Evolutionary conservation across 2,888 invertebrate genomes (phyloP).

Genomic region (Diarsia brunnea): DNA sequence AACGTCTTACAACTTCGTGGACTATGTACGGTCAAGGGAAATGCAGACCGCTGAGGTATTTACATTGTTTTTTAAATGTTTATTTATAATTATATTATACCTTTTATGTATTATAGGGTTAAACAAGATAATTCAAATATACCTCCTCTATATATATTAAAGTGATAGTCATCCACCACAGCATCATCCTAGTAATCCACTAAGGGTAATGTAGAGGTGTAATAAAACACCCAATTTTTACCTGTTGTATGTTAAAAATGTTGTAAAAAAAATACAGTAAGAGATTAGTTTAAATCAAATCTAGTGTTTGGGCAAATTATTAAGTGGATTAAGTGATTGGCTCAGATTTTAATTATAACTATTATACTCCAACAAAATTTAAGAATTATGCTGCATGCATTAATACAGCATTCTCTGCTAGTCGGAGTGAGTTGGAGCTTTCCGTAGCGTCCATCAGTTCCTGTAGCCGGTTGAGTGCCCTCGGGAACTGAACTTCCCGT

Average conservation of each 20-base stretch:
- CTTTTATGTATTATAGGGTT: not conserved
- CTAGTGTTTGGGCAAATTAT: not conserved
- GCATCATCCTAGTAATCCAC: not conserved
- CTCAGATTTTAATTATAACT: not conserved
- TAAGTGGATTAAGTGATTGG: not conserved
- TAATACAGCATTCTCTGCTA: not conserved
- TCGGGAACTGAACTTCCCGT: no score
- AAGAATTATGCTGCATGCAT: not conserved
- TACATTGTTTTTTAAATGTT: not conserved
- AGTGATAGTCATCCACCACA: not conserved
- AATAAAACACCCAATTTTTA: not conserved
- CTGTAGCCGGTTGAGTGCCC: no score
- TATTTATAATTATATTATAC: not conserved
- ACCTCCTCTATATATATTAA: not conserved
- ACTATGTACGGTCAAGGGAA: conserved; percentile 95
- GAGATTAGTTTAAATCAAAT: not conserved
- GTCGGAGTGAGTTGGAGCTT: no score
- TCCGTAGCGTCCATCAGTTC: no score
- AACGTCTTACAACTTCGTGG: conserved; percentile 96
- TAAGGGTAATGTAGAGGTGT: not conserved
- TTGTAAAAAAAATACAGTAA: not conserved
- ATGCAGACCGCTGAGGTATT: conserved; percentile 92
- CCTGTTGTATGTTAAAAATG: not conserved
- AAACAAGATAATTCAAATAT: not conserved
- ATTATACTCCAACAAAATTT: not conserved